phyloP scores from a whole-genome alignment of 2,888 invertebrate species.

The Andrena marginata region DNA sequence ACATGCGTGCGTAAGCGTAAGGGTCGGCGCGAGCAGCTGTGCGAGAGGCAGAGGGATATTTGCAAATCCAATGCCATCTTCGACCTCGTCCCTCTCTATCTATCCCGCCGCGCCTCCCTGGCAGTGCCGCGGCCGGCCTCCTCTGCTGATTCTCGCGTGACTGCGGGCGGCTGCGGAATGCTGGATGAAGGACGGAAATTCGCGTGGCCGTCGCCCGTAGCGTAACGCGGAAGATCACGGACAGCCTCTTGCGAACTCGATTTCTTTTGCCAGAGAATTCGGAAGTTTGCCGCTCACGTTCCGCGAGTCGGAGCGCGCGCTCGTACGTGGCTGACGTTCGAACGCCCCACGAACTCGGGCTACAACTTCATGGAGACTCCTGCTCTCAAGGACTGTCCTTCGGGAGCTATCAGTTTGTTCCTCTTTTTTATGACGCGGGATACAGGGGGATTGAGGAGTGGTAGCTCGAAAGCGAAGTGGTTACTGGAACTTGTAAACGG shows the following conservation, averaged over 20 bases:
- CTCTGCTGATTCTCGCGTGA: constrained; percentile 65
- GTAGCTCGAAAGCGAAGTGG: not conserved
- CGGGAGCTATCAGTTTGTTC: not conserved
- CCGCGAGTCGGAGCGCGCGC: not conserved
- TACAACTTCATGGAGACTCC: not conserved
- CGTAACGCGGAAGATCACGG: constrained; percentile 27
- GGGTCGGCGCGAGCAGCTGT: constrained; percentile 47
- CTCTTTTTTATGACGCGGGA: not conserved
- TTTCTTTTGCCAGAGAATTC: not conserved
- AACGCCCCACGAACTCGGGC: not conserved
- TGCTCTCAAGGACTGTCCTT: not conserved
- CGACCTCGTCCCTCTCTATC: constrained; percentile 68
- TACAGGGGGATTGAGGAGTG: not conserved
- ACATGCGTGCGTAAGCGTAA: constrained; percentile 10
- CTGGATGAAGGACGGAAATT: constrained; percentile 63
- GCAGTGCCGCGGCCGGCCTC: too few species aligned
- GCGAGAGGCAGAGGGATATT: constrained; percentile 64
- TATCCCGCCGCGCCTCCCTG: too few species aligned
- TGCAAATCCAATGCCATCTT: constrained; percentile 76
- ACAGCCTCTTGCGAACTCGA: not conserved
- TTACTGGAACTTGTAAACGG: too few species aligned
- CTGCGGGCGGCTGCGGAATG: constrained; percentile 61
- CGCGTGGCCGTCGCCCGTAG: constrained; percentile 30
- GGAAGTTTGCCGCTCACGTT: constrained; percentile 36
- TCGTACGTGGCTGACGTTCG: not conserved